phyloP scores from a whole-genome alignment of 1,140 invertebrate species.

The Drosophila ambigua region DNA sequence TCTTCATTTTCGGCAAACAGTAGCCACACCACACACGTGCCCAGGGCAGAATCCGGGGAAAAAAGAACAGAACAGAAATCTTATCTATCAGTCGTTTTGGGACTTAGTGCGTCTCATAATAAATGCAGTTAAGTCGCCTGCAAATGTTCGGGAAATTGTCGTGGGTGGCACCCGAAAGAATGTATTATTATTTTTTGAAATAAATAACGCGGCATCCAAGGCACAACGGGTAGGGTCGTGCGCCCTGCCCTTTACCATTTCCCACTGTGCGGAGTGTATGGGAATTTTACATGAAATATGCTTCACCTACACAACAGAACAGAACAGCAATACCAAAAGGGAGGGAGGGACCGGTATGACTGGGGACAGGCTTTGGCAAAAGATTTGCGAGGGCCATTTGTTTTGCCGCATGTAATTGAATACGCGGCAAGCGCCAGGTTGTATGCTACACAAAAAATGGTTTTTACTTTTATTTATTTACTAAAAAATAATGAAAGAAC shows the following conservation, averaged over 20 bases:
- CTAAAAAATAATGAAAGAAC: constrained; percentile 43
- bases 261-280: constrained; percentile 13
- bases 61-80: constrained; percentile 36
- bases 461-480: constrained; percentile 27
- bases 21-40: constrained; percentile 21
- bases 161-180: neutral
- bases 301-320: constrained; percentile 1
- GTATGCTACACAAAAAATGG: neutral
- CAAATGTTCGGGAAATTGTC: constrained; percentile 43
- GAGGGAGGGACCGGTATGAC: neutral
- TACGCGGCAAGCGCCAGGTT: constrained; percentile 7
- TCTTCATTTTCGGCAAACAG: constrained; percentile 55
- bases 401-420: constrained; percentile 73
- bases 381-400: constrained; percentile 72
- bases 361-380: constrained; percentile 21
- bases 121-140: constrained; percentile 69
- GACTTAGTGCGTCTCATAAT: constrained; percentile 70
- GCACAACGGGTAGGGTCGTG: constrained; percentile 15
- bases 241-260: constrained; percentile 12
- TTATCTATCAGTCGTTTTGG: constrained; percentile 61
- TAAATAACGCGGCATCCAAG: constrained; percentile 55
- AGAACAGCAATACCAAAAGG: neutral
- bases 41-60: neutral
- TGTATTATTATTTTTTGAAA: constrained; percentile 36
- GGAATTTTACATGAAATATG: constrained; percentile 52